Conservation (phyloP, 2,888 invertebrate genomes). For the Diabrotica balteata region DNA sequence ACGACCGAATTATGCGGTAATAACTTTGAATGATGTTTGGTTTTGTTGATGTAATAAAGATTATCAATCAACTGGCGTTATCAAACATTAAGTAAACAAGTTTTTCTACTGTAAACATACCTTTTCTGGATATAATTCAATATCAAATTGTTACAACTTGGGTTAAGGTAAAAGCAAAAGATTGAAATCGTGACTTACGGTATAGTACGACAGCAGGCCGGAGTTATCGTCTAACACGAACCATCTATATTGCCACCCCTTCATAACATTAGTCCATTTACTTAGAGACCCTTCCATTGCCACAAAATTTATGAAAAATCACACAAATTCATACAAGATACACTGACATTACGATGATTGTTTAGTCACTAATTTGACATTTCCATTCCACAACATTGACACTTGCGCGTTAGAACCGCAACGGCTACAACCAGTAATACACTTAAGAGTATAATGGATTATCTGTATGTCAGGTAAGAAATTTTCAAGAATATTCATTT, state of each 20-base stretch:
- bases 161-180: slow-evolving; percentile 3
- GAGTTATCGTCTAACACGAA: slow-evolving; percentile 98
- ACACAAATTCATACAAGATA: slow-evolving; percentile 41
- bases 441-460: neutral
- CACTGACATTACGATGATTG: slow-evolving; percentile 42
- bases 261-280: slow-evolving; percentile 98
- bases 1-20: neutral
- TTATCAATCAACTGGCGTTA: neutral
- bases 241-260: slow-evolving; percentile 99
- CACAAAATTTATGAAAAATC: slow-evolving; percentile 43
- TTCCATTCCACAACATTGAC: slow-evolving; percentile 32
- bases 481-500: too few relatives aligned
- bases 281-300: slow-evolving; percentile 91
- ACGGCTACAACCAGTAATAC: slow-evolving; percentile 3
- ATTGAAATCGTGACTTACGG: slow-evolving; percentile 72
- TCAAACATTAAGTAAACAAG: neutral
- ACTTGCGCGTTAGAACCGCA: slow-evolving; percentile 32
- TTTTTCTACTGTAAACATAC: slow-evolving; percentile 9
- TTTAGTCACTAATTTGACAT: slow-evolving; percentile 41
- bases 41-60: slow-evolving; percentile 2
- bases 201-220: slow-evolving; percentile 95
- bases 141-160: slow-evolving; percentile 14
- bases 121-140: slow-evolving; percentile 4
- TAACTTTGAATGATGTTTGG: neutral
- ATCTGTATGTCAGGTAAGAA: neutral